Base-by-base conservation (phyloP, 2,113 vertebrate genomes). In the Xyliphius kryptos region DNA sequence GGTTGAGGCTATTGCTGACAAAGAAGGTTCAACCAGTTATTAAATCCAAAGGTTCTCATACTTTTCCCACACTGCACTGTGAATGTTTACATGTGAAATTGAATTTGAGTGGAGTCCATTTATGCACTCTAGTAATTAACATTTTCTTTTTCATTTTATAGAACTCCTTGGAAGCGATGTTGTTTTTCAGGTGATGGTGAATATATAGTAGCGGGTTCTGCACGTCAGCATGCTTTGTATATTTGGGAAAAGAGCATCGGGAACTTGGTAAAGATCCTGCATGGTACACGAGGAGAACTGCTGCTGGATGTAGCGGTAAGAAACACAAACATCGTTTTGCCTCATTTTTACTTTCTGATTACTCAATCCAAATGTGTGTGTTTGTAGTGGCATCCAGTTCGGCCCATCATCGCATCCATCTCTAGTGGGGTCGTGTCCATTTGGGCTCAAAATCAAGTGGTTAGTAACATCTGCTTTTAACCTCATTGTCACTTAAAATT, bases 181-280 rank as follows among this genome's bases (percentile, higher is more conserved):
- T 99, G 96, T 66, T 99, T 99, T 79, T 99, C 95, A 0, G 96
- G 96, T 4, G 96, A 98, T 0, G 95, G 96, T 0, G 96, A 99
- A 16, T 99, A 99, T 61, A 99, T 99, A 1, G 95, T 97, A 61
- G 96, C 96, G 0, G 96, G 96, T 1, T 99, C 96, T 0, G 96
- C 96, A 3, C 78, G 94, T 2, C 96, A 98, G 76, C 96, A 98
- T 1, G 96, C 96, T 0, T 85, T 99, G 8, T 99, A 98, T 79
- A 98, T 99, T 36, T 99, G 94, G 95, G 94, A 98, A 80, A 99
- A 98, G 74, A 99, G 96, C 77, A 98, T 99, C 5, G 96, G 96
- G 2, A 99, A 99, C 82, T 83, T 98, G 68, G 96, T 98, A 75
- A 98, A 98, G 76, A 99, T 99, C 63, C 90, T 99, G 0, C 96